phyloP scores from a whole-genome alignment of 1,140 invertebrate species.

The Monomorium pharaonis region DNA sequence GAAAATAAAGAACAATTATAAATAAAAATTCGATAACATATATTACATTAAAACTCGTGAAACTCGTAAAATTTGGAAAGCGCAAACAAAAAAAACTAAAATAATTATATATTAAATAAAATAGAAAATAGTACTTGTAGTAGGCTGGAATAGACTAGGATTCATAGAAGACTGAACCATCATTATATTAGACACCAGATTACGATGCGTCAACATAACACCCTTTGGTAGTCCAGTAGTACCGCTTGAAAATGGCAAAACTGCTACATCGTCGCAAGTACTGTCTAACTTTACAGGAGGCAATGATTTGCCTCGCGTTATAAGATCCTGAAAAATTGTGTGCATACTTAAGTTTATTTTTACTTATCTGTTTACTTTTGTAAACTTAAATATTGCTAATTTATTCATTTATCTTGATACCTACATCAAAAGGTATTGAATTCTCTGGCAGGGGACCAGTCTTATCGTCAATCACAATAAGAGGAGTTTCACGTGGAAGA shows the following conservation, averaged over 20 bases:
- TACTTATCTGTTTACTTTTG: neutral
- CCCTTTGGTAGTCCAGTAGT: constrained; percentile 97
- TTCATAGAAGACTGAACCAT: constrained; percentile 84
- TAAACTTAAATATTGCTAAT: neutral
- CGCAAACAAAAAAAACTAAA: neutral
- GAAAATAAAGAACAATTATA: too few relatives aligned
- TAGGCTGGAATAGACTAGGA: neutral
- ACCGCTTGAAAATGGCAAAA: constrained; percentile 92
- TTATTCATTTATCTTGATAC: neutral
- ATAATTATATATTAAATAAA: neutral
- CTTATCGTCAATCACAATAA: constrained; percentile 79
- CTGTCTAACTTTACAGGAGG: constrained; percentile 28
- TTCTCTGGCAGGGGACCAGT: constrained; percentile 70
- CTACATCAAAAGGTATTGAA: constrained; percentile 79
- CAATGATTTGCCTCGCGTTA: constrained; percentile 78
- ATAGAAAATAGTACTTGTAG: neutral
- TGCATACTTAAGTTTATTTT: neutral
- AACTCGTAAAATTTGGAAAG: neutral
- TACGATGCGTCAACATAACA: constrained; percentile 93
- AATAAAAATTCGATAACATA: too few relatives aligned
- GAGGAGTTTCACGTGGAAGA: constrained; percentile 60
- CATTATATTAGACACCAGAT: constrained; percentile 89
- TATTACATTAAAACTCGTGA: neutral
- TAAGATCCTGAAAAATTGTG: constrained; percentile 75
- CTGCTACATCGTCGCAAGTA: constrained; percentile 83